Percentiles rank a stretch among this genome's conserved stretches.
Evolutionary conservation across 2,113 vertebrate species (phyloP).

Genomic region (Empidonax traillii): DNA sequence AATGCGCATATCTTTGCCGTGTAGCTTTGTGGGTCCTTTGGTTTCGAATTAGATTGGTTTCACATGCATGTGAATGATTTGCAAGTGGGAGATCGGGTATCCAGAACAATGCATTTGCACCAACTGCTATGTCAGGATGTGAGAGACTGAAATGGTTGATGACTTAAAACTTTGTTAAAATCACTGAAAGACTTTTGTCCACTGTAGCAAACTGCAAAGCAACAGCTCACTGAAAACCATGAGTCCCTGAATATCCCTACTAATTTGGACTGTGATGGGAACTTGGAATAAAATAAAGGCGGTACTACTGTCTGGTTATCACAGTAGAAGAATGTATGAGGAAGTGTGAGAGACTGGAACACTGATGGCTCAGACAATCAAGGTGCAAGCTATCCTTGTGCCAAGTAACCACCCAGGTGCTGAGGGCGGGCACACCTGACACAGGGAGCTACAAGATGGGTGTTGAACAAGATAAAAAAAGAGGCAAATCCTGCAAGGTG

Average conservation of each 20-base stretch:
- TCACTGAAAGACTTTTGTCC: background rate
- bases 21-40: background rate
- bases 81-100: background rate
- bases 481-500: background rate
- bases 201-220: background rate
- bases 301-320: background rate
- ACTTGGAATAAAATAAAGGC: background rate
- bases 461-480: background rate
- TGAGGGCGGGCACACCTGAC: background rate
- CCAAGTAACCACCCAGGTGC: background rate
- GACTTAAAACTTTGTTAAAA: background rate
- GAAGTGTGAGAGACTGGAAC: background rate
- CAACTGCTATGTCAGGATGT: accelerated
- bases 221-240: background rate
- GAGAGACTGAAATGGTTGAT: background rate
- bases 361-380: background rate
- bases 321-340: background rate
- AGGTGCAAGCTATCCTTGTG: background rate
- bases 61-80: background rate
- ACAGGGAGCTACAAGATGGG: background rate
- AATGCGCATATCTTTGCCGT: background rate
- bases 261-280: background rate
- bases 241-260: background rate
- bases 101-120: background rate
- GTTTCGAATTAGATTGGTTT: background rate